Conservation (phyloP, 1,140 invertebrate species). For the Triops cancriformis region DNA sequence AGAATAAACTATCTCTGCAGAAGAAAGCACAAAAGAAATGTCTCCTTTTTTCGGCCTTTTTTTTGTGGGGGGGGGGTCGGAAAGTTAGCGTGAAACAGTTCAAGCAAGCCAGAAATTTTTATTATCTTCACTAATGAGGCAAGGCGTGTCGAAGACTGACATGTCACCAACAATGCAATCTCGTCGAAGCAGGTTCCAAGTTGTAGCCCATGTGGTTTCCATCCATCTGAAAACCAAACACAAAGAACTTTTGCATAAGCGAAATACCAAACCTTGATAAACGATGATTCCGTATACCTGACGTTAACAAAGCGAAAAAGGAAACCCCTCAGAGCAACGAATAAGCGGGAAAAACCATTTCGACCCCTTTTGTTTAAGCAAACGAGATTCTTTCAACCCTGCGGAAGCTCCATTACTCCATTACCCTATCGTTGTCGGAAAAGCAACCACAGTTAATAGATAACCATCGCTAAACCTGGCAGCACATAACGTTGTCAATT, state of each 20-base stretch:
- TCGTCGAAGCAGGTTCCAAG: neutral
- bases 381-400: neutral
- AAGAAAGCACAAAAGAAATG: neutral
- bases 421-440: neutral
- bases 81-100: neutral
- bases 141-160: slow-evolving; percentile 5
- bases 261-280: neutral
- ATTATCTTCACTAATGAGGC: slow-evolving; percentile 8
- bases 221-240: neutral
- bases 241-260: slow-evolving; percentile 11
- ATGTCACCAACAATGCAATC: slow-evolving; percentile 6
- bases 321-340: neutral
- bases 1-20: neutral
- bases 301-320: neutral
- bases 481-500: slow-evolving; percentile 10
- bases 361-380: neutral
- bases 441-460: slow-evolving; percentile 11
- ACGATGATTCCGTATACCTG: slow-evolving; percentile 6
- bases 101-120: neutral
- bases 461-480: slow-evolving; percentile 10
- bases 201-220: slow-evolving; percentile 3
- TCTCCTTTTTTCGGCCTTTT: neutral
- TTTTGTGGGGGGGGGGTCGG: too few species aligned
- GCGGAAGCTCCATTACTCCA: neutral
- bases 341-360: neutral